Evolutionary conservation across 2,888 invertebrate genomes (phyloP), one percentile per base, ranked within the genome.

Genomic region (Cordilura impudica): DNA sequence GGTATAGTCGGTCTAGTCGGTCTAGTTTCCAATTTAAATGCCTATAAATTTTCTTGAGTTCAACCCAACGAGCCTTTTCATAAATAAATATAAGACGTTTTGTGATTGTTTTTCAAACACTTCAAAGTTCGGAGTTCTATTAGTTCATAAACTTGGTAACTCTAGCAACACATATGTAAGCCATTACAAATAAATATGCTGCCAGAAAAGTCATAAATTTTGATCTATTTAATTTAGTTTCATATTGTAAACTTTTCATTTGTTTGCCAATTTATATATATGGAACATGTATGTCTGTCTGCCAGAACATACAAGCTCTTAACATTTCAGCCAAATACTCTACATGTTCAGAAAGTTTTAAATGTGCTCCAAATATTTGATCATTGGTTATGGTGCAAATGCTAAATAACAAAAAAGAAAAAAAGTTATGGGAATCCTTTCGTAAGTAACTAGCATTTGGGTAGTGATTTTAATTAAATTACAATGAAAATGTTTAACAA

Each of bases 391-490:
- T 47, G 47, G 16, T 8, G 10, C 4, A 49, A 49, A 45, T n/a
- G n/a, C n/a, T n/a, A n/a, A n/a, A n/a, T n/a, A n/a, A n/a, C n/a
- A n/a, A 31, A 23, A 47, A 54, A 26, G 16, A 19, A 43, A 3
- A 47, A 43, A 47, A 31, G 10, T 47, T 47, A 43, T 65, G 51
- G 26, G 39, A 58, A 49, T 66, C 49, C 49, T 19, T 56, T 21
- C 43, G 35, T 53, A 45, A 35, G 56, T 73, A 61, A 47, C 63
- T 39, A 61, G 43, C 60, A 63, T 70, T 76, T 70, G 75, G 75
- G 69, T 76, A 63, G 75, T 79, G 75, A 71, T 75, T 79, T 79
- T 79, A 79, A 79, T 79, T 79, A 75, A 79, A 79, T 79, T 79
- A 75, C 79, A 79, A 79, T 71, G 75, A 75, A 69, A 63, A 71